Base-by-base conservation (phyloP, 1,140 invertebrate genomes). In the Drosophila teissieri region DNA sequence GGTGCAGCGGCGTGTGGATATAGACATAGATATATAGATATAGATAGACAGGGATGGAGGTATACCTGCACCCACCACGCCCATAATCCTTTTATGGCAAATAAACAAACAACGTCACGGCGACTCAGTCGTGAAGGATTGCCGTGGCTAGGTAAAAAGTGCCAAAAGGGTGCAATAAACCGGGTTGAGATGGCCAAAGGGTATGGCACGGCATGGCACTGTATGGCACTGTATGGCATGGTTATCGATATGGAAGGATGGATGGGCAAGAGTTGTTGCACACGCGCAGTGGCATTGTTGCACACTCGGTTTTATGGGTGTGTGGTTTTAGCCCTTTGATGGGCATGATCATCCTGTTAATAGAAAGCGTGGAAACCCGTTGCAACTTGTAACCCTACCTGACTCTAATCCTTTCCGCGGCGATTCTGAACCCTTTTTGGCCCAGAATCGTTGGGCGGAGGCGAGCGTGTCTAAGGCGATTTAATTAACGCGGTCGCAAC, bases 251-350 rank as follows among this genome's bases (percentile, higher is more conserved):
- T n/a, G 48, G 37, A 39, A 39, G 37, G 48, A 51, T 27, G 37
- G 48, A 51, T 27, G 8, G 27, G 24, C 48, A 57, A 44, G 44
- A 61, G 22, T 51, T 42, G 61, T 63, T 73, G 78, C 80, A 88
- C 84, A 78, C 84, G 76, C 75, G 65, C 55, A 60, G 51, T 78
- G 67, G 75, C 77, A 80, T 89, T 88, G 85, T 88, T 89, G 84
- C 85, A 84, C 84, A 80, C 17, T 34, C 84, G 64, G 80, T 91
- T 91, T 91, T 86, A 91, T 91, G 91, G 90, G 90, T 89, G 90
- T 91, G 86, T 89, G 90, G 90, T 91, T 91, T 91, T 89, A 91
- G 91, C 90, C 90, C 90, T 91, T 91, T 91, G 86, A 91, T 91
- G 90, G 81, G 74, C 88, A 81, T 89, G 90, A 91, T 91, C 90